phyloP scores from a whole-genome alignment of 2,113 vertebrate species.

The Chaetodon trifascialis region DNA sequence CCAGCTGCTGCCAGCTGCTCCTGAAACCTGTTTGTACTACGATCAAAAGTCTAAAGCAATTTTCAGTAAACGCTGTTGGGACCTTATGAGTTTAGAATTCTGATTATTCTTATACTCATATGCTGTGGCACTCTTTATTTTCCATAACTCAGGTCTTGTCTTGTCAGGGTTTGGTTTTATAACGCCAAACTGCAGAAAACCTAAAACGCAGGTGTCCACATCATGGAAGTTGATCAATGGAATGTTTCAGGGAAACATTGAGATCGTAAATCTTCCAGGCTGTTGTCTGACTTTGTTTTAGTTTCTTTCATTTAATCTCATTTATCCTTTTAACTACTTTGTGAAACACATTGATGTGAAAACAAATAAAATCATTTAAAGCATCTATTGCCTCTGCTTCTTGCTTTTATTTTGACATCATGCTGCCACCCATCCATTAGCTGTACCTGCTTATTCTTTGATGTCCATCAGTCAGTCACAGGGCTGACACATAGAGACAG shows the following conservation, averaged over 20 bases:
- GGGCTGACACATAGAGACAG: no score
- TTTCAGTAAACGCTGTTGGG: no score
- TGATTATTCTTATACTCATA: no score
- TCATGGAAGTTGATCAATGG: conserved; percentile 63
- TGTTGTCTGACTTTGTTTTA: background rate
- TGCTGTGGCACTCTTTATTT: background rate
- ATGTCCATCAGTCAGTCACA: no score
- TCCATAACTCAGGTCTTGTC: background rate
- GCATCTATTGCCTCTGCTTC: background rate
- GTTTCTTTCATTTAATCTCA: background rate
- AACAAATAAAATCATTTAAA: conserved; percentile 47
- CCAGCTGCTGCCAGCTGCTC: background rate
- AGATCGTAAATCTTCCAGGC: conserved; percentile 61
- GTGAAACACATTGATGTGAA: conserved; percentile 8
- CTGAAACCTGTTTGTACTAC: no score
- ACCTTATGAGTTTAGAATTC: no score
- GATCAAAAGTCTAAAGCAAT: no score
- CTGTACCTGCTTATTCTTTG: no score
- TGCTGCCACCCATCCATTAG: background rate
- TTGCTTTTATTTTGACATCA: background rate
- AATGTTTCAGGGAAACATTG: conserved; percentile 68
- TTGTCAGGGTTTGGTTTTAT: background rate
- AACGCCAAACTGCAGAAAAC: background rate
- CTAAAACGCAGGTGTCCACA: background rate
- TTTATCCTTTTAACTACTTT: conserved; percentile 48